A percentile compares a stretch with the other conserved stretches of the same genome.
Evolutionary conservation across 2,797 vertebrate genomes (phyloP).

Genomic region (Nannoperca obscura): DNA sequence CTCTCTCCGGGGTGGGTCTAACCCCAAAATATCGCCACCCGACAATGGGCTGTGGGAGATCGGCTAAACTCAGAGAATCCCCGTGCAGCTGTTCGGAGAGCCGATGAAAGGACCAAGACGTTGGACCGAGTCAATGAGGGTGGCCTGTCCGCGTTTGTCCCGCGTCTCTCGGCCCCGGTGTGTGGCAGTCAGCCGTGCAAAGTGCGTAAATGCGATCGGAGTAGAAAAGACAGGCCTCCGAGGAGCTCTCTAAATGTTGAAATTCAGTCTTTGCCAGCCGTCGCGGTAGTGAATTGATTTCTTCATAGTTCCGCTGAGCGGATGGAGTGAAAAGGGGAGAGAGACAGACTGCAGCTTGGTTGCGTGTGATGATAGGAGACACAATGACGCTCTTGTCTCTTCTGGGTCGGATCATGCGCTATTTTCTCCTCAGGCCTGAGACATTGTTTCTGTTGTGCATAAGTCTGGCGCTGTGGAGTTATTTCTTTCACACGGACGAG

Average conservation of each 20-base stretch:
- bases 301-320: conserved; percentile 49
- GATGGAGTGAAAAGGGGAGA: conserved; percentile 80
- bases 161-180: conserved; percentile 42
- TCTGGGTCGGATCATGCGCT: conserved; percentile 99
- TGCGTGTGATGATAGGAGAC: conserved; percentile 93
- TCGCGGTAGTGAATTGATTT: conserved; percentile 39
- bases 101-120: conserved; percentile 53
- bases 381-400: conserved; percentile 99
- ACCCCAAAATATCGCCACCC: conserved; percentile 35
- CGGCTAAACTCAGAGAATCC: conserved; percentile 45
- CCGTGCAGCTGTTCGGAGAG: conserved; percentile 56
- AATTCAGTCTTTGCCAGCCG: conserved; percentile 12
- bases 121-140: conserved; percentile 57
- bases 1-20: conserved; percentile 49
- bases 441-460: conserved; percentile 96
- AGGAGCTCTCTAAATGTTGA: conserved; percentile 32
- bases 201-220: conserved; percentile 41
- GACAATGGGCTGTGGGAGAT: conserved; percentile 63
- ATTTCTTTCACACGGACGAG: conserved; percentile 99
- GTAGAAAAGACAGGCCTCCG: conserved; percentile 11
- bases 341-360: conserved; percentile 70
- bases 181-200: conserved; percentile 31
- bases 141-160: conserved; percentile 42
- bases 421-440: conserved; percentile 99
- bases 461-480: conserved; percentile 97